A percentile compares a stretch with the other conserved stretches of the same genome.
phyloP scores from a whole-genome alignment of 2,888 invertebrate species.

The Agrochola litura region DNA sequence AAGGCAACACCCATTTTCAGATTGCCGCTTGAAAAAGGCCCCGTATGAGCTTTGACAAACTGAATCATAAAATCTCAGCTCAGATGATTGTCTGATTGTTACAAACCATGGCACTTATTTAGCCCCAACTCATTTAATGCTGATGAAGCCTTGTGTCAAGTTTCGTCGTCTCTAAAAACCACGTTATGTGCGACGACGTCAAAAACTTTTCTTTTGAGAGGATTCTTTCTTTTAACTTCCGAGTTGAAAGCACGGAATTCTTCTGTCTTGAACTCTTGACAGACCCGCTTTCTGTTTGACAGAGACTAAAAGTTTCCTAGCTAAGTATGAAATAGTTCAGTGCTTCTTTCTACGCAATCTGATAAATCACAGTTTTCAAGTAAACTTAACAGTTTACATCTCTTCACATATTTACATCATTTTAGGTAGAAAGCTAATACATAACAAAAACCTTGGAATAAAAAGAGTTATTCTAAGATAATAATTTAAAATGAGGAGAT shows the following conservation, averaged over 20 bases:
- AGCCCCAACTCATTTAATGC: not conserved
- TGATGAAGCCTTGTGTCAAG: not conserved
- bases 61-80: not conserved
- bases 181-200: not conserved
- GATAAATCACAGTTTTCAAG: not conserved
- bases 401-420: not conserved
- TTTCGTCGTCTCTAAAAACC: not conserved
- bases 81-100: not conserved
- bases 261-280: no score
- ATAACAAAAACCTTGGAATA: not conserved
- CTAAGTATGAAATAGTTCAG: not conserved
- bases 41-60: not conserved
- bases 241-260: no score
- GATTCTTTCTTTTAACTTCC: not conserved
- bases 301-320: not conserved
- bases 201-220: not conserved
- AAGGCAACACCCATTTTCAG: not conserved
- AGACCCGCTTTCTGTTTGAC: not conserved
- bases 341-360: not conserved
- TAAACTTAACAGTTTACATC: not conserved
- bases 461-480: not conserved
- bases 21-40: not conserved
- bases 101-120: not conserved
- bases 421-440: not conserved
- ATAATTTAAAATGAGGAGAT: not conserved